Percentiles rank a stretch among this genome's conserved stretches.
Evolutionary conservation across 2,113 vertebrate species (phyloP).

Genomic region (Callospermophilus lateralis): DNA sequence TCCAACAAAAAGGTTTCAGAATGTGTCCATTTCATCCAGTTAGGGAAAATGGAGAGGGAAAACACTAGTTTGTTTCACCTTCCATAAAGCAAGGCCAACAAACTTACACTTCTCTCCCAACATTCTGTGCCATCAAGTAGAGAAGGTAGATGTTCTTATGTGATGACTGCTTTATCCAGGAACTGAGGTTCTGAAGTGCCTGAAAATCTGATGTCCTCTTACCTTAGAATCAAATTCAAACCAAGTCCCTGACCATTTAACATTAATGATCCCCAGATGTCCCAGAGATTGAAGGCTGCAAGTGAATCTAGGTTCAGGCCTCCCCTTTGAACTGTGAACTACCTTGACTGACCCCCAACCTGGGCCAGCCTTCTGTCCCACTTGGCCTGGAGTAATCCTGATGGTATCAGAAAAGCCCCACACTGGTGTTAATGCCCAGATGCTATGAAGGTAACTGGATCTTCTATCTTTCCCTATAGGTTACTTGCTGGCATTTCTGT

Average conservation of each 20-base stretch:
- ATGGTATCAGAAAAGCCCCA: slow-evolving; percentile 4
- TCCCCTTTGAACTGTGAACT: not conserved
- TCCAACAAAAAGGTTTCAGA: slow-evolving; percentile 72
- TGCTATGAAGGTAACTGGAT: not conserved
- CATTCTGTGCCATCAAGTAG: not conserved
- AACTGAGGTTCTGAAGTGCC: slow-evolving; percentile 29
- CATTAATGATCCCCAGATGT: not conserved
- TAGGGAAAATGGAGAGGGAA: slow-evolving; percentile 64
- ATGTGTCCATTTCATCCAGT: slow-evolving; percentile 76
- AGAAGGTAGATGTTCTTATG: slow-evolving; percentile 59
- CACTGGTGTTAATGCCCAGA: not conserved
- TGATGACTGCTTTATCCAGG: slow-evolving; percentile 64
- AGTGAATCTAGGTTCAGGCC: not conserved
- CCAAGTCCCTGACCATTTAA: not conserved
- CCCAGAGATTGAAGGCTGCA: not conserved
- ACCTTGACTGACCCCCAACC: not conserved
- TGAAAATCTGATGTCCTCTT: not conserved
- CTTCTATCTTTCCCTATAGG: not conserved
- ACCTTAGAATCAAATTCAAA: slow-evolving; percentile 9
- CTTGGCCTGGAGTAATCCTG: not conserved
- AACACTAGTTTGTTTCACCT: slow-evolving; percentile 52
- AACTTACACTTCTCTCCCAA: slow-evolving; percentile 38
- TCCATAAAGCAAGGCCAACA: slow-evolving; percentile 63
- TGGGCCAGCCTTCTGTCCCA: not conserved
- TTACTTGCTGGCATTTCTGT: slow-evolving; percentile 60